Evolutionary conservation across 2,888 invertebrate genomes (phyloP).

Genomic region (Argynnis bischoffii): DNA sequence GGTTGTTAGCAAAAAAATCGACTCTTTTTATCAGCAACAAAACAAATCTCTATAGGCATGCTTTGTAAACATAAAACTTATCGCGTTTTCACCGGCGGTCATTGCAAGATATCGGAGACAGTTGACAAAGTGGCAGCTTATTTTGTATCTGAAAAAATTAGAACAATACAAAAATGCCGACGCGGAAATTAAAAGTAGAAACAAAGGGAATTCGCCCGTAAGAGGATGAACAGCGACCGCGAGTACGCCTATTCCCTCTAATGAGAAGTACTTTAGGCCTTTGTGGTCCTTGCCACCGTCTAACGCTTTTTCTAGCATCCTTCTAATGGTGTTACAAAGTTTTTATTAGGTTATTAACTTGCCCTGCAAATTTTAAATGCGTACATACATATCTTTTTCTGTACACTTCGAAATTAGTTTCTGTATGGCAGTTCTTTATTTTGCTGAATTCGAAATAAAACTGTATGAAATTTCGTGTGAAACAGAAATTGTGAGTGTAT

Average conservation of each 20-base stretch:
- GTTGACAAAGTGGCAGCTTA: slow-evolving; percentile 48
- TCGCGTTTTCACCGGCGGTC: slow-evolving; percentile 37
- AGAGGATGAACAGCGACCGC: slow-evolving; percentile 54
- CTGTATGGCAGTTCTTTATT: slow-evolving; percentile 1
- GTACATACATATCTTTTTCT: slow-evolving; percentile 12
- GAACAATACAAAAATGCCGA: slow-evolving; percentile 65
- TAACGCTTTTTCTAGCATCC: slow-evolving; percentile 31
- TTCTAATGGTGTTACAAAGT: slow-evolving; percentile 29
- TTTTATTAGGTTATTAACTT: slow-evolving; percentile 30
- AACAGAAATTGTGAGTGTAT: background rate
- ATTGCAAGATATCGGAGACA: slow-evolving; percentile 39
- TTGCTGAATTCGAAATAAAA: background rate
- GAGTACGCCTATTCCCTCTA: slow-evolving; percentile 56
- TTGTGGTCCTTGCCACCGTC: slow-evolving; percentile 19
- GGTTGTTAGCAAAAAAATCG: background rate
- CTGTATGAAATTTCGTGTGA: slow-evolving; percentile 3
- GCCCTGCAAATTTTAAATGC: slow-evolving; percentile 19
- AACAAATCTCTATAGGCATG: slow-evolving; percentile 38
- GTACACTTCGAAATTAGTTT: slow-evolving; percentile 10
- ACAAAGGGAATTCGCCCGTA: slow-evolving; percentile 71
- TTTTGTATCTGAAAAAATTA: slow-evolving; percentile 53
- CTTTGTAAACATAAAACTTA: slow-evolving; percentile 42
- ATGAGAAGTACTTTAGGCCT: slow-evolving; percentile 54
- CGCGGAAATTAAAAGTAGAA: slow-evolving; percentile 71
- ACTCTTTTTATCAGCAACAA: slow-evolving; percentile 35